Evolutionary conservation across 1,140 invertebrate species (phyloP), one percentile per base, ranked within the genome.

Genomic region (Diplogasteroides magnus): DNA sequence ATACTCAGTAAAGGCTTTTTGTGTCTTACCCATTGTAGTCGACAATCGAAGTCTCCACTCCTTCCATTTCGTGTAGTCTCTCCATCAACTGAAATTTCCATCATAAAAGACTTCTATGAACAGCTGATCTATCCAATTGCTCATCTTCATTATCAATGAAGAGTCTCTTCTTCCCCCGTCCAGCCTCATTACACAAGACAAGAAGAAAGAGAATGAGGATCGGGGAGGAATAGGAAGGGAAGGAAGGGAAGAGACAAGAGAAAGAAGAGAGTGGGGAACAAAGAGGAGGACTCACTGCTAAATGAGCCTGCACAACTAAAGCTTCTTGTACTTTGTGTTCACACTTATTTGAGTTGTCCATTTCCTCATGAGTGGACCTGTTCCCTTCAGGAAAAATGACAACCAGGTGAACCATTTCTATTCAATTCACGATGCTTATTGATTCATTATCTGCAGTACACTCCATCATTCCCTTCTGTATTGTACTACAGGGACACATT

Each of bases 41-140:
- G 25, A 85, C 82, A 67, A 78, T 68, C 31, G 68, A 71, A 1
- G 85, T 82, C 59, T 84, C 76, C 73, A 85, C 82, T 74, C 85
- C 83, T 28, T 77, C 77, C 60, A 84, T 74, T 37, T 73, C 77
- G 65, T 81, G 78, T 72, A 85, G 71, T 25, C 83, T 79, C 48
- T 75, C 66, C 19, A 83, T 68, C 25, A 85, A 69, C 84, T 85
- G 75, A 59, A 81, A 80, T 67, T 59, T 11, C 23, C 31, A 66
- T 13, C 23, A n/a, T n/a, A n/a, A n/a, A n/a, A n/a, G n/a, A n/a
- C n/a, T n/a, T n/a, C n/a, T n/a, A n/a, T n/a, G n/a, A n/a, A n/a
- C n/a, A n/a, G n/a, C n/a, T n/a, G n/a, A n/a, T n/a, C n/a, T n/a
- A n/a, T n/a, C n/a, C n/a, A n/a, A n/a, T n/a, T n/a, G n/a, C n/a